Conservation (phyloP, 2,888 invertebrate species). For the Druceiella hillmani region DNA sequence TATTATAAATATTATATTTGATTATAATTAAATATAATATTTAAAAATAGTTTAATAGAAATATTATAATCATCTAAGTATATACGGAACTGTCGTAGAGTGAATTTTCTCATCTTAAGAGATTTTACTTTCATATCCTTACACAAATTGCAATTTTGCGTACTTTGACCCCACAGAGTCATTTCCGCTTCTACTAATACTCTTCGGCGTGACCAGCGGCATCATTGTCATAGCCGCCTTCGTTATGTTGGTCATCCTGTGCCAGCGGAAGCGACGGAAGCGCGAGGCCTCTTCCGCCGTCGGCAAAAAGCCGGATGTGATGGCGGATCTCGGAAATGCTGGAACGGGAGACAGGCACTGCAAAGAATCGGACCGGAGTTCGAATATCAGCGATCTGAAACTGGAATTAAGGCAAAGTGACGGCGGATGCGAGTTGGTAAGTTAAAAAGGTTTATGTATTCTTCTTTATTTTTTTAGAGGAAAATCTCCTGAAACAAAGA, state of each 20-base stretch:
- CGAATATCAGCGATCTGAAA: constrained; percentile 89
- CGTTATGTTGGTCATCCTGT: constrained; percentile 78
- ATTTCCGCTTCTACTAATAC: constrained; percentile 72
- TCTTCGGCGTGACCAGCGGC: constrained; percentile 82
- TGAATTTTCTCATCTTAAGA: too few species aligned
- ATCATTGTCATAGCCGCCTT: constrained; percentile 81
- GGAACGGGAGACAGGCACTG: constrained; percentile 44
- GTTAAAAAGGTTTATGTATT: too few species aligned
- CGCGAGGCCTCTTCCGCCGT: constrained; percentile 42
- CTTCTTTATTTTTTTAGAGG: too few species aligned
- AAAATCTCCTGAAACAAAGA: too few species aligned
- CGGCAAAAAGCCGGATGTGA: constrained; percentile 57
- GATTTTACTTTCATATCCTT: too few species aligned
- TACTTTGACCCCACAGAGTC: constrained; percentile 53
- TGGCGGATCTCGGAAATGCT: constrained; percentile 28
- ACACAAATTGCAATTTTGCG: not conserved
- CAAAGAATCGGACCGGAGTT: constrained; percentile 82
- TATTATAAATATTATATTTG: too few species aligned
- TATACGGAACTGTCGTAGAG: too few species aligned
- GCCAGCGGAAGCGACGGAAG: constrained; percentile 61
- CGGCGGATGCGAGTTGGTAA: constrained; percentile 70
- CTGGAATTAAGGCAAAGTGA: constrained; percentile 81
- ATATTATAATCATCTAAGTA: too few species aligned
- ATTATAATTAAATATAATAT: too few species aligned
- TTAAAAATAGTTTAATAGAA: too few species aligned